phyloP scores from a whole-genome alignment of 2,888 invertebrate species.

The Sarcophaga subvicina region DNA sequence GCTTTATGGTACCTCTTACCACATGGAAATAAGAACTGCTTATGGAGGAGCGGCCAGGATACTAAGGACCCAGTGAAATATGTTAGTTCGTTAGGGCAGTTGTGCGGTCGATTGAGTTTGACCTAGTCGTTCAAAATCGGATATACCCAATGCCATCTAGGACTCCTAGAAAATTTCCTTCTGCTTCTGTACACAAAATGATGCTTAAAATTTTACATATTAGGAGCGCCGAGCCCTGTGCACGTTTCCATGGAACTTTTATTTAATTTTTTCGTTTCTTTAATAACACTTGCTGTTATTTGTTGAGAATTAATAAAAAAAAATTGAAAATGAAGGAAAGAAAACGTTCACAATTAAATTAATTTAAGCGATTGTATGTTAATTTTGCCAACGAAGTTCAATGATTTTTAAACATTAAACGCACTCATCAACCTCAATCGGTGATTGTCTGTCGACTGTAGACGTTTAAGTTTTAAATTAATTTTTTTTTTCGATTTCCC shows the following conservation, averaged over 20 bases:
- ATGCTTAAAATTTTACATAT: too few species aligned
- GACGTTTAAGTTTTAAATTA: neutral
- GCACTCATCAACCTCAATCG: neutral
- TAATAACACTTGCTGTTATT: slow-evolving; percentile 8
- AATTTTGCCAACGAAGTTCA: slow-evolving; percentile 57
- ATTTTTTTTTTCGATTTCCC: neutral
- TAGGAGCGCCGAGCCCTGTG: neutral
- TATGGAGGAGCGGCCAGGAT: too few species aligned
- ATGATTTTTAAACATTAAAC: slow-evolving; percentile 53
- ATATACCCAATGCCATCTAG: too few species aligned
- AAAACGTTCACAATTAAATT: slow-evolving; percentile 47
- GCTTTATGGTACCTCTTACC: too few species aligned
- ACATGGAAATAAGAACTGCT: too few species aligned
- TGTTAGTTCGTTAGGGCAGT: too few species aligned
- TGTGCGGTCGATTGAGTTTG: too few species aligned
- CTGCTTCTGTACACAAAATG: too few species aligned
- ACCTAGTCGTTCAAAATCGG: too few species aligned
- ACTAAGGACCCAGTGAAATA: too few species aligned
- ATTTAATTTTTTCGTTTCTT: neutral
- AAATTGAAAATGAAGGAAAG: neutral
- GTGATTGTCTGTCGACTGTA: neutral
- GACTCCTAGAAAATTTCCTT: too few species aligned
- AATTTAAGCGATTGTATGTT: slow-evolving; percentile 55
- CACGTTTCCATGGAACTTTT: neutral
- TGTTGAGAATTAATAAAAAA: slow-evolving; percentile 11